Percentiles rank a stretch among this genome's conserved stretches.
Conservation (phyloP, 2,797 vertebrate species). For the Antennarius maculatus region DNA sequence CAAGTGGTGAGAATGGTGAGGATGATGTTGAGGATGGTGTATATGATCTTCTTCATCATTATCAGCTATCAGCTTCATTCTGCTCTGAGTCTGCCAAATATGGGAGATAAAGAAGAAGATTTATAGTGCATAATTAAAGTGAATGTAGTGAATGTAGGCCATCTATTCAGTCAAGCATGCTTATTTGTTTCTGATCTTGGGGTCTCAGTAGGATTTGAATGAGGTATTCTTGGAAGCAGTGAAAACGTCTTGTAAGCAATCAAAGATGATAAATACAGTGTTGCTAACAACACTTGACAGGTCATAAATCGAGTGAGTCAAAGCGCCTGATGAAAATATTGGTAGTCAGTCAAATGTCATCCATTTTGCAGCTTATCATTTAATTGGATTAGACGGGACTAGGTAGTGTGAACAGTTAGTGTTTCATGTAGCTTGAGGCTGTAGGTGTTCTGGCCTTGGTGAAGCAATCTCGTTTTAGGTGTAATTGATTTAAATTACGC, state of each 20-base stretch:
- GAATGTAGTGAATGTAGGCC: not conserved
- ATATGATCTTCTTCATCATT: conserved; percentile 92
- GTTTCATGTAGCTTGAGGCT: conserved; percentile 52
- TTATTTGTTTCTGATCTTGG: conserved; percentile 36
- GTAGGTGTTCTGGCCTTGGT: conserved; percentile 50
- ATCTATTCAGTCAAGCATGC: conserved; percentile 23
- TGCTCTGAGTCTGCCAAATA: conserved; percentile 89
- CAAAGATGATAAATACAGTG: conserved; percentile 59
- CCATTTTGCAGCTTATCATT: conserved; percentile 62
- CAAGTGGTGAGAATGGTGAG: conserved; percentile 84
- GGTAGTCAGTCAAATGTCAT: conserved; percentile 73
- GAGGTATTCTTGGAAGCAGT: conserved; percentile 46
- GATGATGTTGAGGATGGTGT: conserved; percentile 78
- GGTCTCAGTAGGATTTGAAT: conserved; percentile 46
- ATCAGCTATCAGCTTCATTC: conserved; percentile 96
- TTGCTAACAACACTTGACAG: conserved; percentile 70
- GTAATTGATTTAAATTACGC: conserved; percentile 66
- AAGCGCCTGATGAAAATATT: conserved; percentile 67
- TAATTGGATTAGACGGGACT: conserved; percentile 66
- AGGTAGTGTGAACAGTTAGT: conserved; percentile 56
- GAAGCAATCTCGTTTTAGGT: conserved; percentile 56
- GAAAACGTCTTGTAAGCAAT: conserved; percentile 56
- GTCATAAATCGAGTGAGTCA: conserved; percentile 67
- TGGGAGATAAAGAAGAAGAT: conserved; percentile 29
- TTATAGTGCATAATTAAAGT: conserved; percentile 27